Conservation (phyloP, 2,797 vertebrate genomes). For the Loriculus beryllinus region DNA sequence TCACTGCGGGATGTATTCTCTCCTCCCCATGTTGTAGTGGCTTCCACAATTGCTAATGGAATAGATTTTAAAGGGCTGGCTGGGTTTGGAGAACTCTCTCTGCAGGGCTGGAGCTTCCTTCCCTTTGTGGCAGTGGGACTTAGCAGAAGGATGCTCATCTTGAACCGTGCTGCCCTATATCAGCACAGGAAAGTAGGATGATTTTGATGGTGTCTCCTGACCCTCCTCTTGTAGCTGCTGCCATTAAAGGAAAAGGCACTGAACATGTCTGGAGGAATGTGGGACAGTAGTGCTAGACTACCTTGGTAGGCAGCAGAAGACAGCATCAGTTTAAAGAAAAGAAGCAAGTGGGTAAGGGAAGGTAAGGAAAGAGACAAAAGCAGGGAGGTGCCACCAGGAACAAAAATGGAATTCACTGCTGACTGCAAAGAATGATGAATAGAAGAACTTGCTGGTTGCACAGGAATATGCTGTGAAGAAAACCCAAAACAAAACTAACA, state of each 20-base stretch:
- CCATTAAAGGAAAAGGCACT: not conserved
- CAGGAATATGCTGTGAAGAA: not conserved
- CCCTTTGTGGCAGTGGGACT: not conserved
- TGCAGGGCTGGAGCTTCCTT: not conserved
- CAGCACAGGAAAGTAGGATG: not conserved
- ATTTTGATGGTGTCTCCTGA: not conserved
- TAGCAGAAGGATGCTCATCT: not conserved
- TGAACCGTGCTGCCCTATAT: accelerated
- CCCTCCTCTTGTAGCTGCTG: not conserved
- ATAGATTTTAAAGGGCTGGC: slow-evolving; percentile 5
- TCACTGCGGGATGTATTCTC: slow-evolving; percentile 42
- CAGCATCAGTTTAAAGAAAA: not conserved
- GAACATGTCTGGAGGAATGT: accelerated
- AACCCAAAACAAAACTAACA: not conserved
- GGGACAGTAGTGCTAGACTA: not conserved
- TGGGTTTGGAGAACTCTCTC: not conserved
- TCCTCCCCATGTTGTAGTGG: slow-evolving; percentile 20
- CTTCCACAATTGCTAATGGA: slow-evolving; percentile 47
- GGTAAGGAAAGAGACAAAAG: not conserved
- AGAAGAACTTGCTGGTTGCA: slow-evolving; percentile 2
- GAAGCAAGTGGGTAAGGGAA: not conserved
- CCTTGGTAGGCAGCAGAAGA: not conserved
- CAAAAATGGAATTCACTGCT: not conserved
- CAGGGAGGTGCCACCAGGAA: not conserved
- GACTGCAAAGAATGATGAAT: not conserved